Percentiles rank a stretch among this genome's conserved stretches.
Conservation (phyloP, 2,888 invertebrate genomes). For the Acrobasis suavella region DNA sequence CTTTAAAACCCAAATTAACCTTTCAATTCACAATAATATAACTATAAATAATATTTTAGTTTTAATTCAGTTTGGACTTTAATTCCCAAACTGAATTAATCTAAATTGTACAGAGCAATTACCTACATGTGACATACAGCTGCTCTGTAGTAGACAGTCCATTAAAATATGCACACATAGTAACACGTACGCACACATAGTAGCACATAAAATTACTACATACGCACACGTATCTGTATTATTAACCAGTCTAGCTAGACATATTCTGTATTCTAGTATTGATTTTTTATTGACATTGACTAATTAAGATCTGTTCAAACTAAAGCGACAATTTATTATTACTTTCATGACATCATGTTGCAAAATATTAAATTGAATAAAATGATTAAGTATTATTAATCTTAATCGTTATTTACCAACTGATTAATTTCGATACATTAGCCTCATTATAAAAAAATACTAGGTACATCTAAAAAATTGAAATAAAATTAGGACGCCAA, state of each 20-base stretch:
- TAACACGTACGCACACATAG: background rate
- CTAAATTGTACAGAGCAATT: background rate
- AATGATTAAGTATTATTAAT: no score
- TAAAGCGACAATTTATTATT: background rate
- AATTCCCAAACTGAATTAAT: slow-evolving; percentile 5
- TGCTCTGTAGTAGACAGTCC: background rate
- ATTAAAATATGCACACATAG: background rate
- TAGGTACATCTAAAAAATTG: no score
- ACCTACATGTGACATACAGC: background rate
- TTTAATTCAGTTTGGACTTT: background rate
- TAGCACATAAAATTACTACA: background rate
- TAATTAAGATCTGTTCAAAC: background rate
- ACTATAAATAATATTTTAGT: no score
- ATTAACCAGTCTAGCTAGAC: slow-evolving; percentile 16
- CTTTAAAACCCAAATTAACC: no score
- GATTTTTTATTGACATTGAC: no score
- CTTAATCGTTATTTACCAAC: no score
- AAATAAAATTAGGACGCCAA: no score
- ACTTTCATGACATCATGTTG: no score
- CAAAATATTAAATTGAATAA: no score
- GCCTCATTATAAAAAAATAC: no score
- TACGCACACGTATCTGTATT: background rate
- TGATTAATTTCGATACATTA: no score
- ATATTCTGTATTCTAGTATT: background rate
- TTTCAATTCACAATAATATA: no score